A percentile compares a stretch with the other conserved stretches of the same genome.
Evolutionary conservation across 2,797 vertebrate genomes (phyloP).

Genomic region (Xiphorhynchus erythropygius): DNA sequence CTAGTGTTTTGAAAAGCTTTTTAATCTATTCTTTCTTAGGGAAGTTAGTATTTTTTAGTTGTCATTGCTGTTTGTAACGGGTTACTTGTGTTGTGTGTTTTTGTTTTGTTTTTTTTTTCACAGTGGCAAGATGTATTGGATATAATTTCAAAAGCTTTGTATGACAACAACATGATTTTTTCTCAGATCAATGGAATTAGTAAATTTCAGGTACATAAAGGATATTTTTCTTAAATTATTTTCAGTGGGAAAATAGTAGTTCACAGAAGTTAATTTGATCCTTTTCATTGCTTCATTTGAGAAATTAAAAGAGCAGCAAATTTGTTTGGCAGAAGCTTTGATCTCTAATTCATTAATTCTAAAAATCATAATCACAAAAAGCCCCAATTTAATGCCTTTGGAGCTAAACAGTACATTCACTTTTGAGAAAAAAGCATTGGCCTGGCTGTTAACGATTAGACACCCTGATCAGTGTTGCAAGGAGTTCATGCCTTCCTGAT

Average conservation of each 20-base stretch:
- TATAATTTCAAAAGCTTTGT: slow-evolving; percentile 96
- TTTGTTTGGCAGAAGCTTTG: background rate
- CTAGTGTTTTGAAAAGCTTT: background rate
- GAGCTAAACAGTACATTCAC: background rate
- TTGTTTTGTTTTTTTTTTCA: slow-evolving; percentile 50
- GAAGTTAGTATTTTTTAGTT: background rate
- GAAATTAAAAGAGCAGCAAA: background rate
- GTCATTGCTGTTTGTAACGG: background rate
- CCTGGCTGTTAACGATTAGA: background rate
- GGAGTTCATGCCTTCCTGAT: background rate
- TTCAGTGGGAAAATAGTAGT: background rate
- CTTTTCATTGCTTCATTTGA: background rate
- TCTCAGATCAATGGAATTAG: slow-evolving; percentile 95
- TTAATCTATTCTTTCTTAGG: background rate
- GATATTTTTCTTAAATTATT: slow-evolving; percentile 14
- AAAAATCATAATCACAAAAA: background rate
- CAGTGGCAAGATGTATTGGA: slow-evolving; percentile 98
- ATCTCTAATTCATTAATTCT: background rate
- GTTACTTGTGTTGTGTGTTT: slow-evolving; percentile 27
- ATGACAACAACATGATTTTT: slow-evolving; percentile 96
- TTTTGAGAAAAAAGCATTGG: background rate
- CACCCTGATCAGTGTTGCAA: background rate
- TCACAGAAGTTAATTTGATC: background rate
- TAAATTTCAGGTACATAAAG: slow-evolving; percentile 90
- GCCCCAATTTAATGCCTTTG: background rate